Base-by-base conservation (phyloP, 2,113 vertebrate genomes). In the Colistium nudipinnis region DNA sequence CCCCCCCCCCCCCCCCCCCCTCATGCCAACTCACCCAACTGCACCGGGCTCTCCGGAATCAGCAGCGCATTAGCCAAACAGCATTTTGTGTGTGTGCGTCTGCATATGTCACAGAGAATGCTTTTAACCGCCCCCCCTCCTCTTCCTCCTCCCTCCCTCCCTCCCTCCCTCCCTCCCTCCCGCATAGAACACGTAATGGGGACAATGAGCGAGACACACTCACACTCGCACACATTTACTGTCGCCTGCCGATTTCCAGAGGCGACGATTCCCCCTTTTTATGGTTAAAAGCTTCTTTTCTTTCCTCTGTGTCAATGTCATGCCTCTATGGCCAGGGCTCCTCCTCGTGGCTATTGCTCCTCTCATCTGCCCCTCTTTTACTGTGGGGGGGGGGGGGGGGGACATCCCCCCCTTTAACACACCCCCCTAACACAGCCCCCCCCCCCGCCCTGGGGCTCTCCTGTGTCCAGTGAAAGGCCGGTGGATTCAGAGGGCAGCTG, bases 391-490 rank as follows among this genome's bases (percentile, higher is more conserved):
- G 41, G 39, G 71, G 16, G 47, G 28, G 31, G 44, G 47, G 72
- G 77, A 66, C 74, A 69, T 48, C 71, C 78, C 77, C 76, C 45
- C 79, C 75, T 66, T 84, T 89, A n/a, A n/a, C n/a, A n/a, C n/a
- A n/a, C n/a, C n/a, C n/a, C n/a, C n/a, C n/a, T n/a, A n/a, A n/a
- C n/a, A 86, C 76, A 72, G 66, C 64, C 38, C 65, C 38, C 28
- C 63, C 60, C 74, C 62, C 53, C 65, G 39, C 83, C 82, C 83
- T 45, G 17, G 39, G 84, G 87, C 78, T 86, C 65, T 87, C 73
- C 79, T 81, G 85, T 90, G 92, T 91, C 90, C 92, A 92, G 87
- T 91, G 89, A 91, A 89, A 91, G 85, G 87, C 87, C 88, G 70
- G 78, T 84, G 86, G 80, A 90, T 82, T 54, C 53, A 60, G 70